phyloP scores from a whole-genome alignment of 2,797 vertebrate genomes.

The Poeciliopsis infans region DNA sequence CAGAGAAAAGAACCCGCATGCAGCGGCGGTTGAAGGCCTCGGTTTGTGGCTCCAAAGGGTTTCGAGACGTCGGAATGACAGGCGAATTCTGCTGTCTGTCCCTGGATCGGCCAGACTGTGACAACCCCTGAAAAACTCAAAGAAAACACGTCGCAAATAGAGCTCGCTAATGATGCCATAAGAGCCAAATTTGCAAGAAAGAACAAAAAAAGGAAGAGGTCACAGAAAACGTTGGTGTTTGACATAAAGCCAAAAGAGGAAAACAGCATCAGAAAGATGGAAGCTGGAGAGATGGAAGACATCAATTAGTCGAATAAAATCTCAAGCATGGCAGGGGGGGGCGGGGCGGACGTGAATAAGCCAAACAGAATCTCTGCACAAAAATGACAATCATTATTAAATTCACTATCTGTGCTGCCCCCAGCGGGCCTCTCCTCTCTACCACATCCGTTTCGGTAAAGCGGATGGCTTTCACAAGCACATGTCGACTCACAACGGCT shows the following conservation, averaged over 20 bases:
- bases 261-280: constrained; percentile 23
- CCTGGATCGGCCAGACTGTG: constrained; percentile 17
- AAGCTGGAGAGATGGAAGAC: constrained; percentile 23
- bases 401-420: constrained; percentile 20
- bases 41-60: constrained; percentile 21
- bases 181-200: background rate
- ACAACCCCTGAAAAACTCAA: constrained; percentile 33
- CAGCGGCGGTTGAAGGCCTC: constrained; percentile 18
- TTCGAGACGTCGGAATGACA: constrained; percentile 8
- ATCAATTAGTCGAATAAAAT: constrained; percentile 29
- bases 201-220: constrained; percentile 22
- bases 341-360: constrained; percentile 12
- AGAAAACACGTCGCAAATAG: constrained; percentile 3
- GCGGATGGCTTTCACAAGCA: constrained; percentile 12
- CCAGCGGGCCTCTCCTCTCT: background rate
- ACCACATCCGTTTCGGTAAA: constrained; percentile 8
- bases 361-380: constrained; percentile 10
- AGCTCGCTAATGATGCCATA: constrained; percentile 4
- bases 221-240: constrained; percentile 6
- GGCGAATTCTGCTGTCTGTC: constrained; percentile 17
- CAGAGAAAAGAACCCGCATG: constrained; percentile 29
- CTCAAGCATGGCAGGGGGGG: background rate
- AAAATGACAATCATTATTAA: constrained; percentile 17
- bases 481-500: constrained; percentile 2
- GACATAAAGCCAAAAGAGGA: constrained; percentile 16